Evolutionary conservation across 2,888 invertebrate genomes (phyloP).

Genomic region (Metellina segmentata): DNA sequence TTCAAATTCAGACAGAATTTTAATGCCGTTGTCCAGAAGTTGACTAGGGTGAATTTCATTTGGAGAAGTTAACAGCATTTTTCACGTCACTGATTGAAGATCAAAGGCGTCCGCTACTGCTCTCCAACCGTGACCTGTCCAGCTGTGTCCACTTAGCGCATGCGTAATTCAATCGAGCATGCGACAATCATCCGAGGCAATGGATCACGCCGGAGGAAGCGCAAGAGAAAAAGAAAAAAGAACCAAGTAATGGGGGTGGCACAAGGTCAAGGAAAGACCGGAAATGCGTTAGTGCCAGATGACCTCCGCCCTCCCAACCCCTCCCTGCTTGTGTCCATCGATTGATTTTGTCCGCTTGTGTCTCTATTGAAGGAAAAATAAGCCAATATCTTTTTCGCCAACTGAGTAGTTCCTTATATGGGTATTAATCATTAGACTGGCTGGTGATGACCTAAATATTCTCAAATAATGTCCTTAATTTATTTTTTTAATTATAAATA

Average conservation of each 20-base stretch:
- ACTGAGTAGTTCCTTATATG: background rate
- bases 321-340: constrained; percentile 50
- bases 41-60: too few relatives aligned
- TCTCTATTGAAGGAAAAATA: constrained; percentile 28
- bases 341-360: constrained; percentile 52
- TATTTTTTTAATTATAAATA: too few relatives aligned
- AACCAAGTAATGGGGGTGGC: constrained; percentile 47
- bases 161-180: constrained; percentile 45
- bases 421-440: too few relatives aligned
- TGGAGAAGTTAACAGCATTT: background rate
- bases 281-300: constrained; percentile 73
- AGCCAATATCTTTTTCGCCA: background rate
- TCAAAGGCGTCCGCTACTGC: background rate
- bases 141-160: constrained; percentile 34
- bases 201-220: constrained; percentile 37
- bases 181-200: constrained; percentile 49
- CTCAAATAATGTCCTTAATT: too few relatives aligned
- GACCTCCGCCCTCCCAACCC: constrained; percentile 37
- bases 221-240: constrained; percentile 6
- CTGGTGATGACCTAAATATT: too few relatives aligned
- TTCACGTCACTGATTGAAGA: background rate
- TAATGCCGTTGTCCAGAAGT: too few relatives aligned
- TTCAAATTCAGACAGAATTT: too few relatives aligned
- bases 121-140: background rate
- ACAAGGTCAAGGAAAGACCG: constrained; percentile 68